Base-by-base conservation (phyloP, 2,888 invertebrate genomes). In the Ormyrus rosae region DNA sequence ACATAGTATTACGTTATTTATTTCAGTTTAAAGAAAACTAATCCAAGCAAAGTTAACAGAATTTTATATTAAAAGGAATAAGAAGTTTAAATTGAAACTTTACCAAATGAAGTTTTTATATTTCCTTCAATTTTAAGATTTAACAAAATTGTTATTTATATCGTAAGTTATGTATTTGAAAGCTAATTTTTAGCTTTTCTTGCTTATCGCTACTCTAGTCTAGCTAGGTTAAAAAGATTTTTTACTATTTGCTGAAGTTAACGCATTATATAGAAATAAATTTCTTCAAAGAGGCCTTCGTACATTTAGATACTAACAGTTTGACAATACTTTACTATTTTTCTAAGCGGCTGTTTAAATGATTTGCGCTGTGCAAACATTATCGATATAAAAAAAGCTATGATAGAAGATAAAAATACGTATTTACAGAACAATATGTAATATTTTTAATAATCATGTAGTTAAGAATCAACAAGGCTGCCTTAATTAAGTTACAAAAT, bases 121-220 rank as follows among this genome's bases (percentile, higher is more conserved):
- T 75, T 50, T 64, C 51, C 51, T 63, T 74, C 34, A 79, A 34
- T 34, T 34, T 34, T 2, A 34, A 34, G 34, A 34, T 34, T 34
- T 34, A 53, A 11, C 13, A 69, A 74, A 65, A 19, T 75, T 68
- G 67, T 76, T 64, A 71, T 45, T 19, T 60, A 71, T 58, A 65
- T 51, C 71, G 53, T 65, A 7, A 51, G 65, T 61, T 13, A 69
- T 13, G 10, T 73, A 63, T 78, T 19, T 55, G 65, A 73, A 77
- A 81, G 60, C 48, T 70, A 73, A 71, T 65, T 77, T 80, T 7
- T 73, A 77, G 85, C 86, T 82, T 84, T 76, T 82, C 86, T 88
- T 83, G 88, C 88, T 88, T 86, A 85, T 84, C 86, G 85, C 87
- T 88, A 88, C 86, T 89, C 89, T 89, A 89, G 89, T 89, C 89